Evolutionary conservation across 2,888 invertebrate species (phyloP), one percentile per base, ranked within the genome.

Genomic region (Glomeris marginata): DNA sequence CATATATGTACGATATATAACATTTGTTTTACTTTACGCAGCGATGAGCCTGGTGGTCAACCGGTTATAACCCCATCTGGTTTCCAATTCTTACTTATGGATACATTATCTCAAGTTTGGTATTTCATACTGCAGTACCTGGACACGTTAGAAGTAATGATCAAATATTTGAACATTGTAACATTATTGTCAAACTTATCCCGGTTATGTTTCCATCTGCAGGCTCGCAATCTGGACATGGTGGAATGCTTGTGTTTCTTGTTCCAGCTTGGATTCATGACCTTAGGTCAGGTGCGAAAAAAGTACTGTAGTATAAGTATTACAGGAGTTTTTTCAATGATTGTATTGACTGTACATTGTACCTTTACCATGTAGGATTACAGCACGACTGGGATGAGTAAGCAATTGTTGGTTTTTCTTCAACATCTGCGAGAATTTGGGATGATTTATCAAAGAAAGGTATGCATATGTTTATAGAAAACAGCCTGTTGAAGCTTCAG

Each of bases 401-500:
- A 82, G 58, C 81, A 83, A 53, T 79, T 94, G 69, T 69, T 87
- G 52, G 79, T 83, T 48, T 94, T 98, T 64, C 70, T 98, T 50
- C 94, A 95, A 66, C 94, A 98, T 70, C 71, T 99, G 45, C 70
- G 98, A 54, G 98, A 98, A 70, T 90, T 98, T 64, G 98, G 98
- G 37, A 77, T 98, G 34, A 91, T 98, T 15, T 97, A 92, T 67
- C 94, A 94, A 69, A 77, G 95, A 62, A 94, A 91, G 75, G 86
- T 85, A 58, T 59, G 54, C 45, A 2, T 34, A 36, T 38, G 15
- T 5, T 5, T 3, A 38, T 4, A 38, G 5, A 5, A 16, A 5
- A 18, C 10, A 38, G 10, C 8, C 8, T 38, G 18, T 15, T 5
- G 5, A 5, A 16, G 38, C 15, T 38, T 15, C 5, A 50, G 38